phyloP scores from a whole-genome alignment of 2,888 invertebrate species.

The Serrognathus titanus region DNA sequence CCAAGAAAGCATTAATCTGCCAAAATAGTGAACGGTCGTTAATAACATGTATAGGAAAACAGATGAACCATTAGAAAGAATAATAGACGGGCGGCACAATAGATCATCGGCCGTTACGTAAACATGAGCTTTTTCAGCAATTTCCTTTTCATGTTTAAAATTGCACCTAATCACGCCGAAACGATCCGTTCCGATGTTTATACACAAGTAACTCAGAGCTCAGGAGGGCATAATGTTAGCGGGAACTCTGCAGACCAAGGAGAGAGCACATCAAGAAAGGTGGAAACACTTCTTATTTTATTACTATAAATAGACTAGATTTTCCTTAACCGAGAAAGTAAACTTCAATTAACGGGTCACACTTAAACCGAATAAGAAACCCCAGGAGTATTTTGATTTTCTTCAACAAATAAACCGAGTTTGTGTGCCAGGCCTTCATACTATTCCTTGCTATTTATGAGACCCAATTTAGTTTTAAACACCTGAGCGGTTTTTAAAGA shows the following conservation, averaged over 20 bases:
- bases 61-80: conserved; percentile 26
- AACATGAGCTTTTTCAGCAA: conserved; percentile 24
- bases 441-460: too few species aligned
- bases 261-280: too few species aligned
- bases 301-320: too few species aligned
- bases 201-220: not conserved
- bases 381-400: too few species aligned
- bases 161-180: conserved; percentile 28
- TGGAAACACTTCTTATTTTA: too few species aligned
- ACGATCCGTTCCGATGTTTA: conserved; percentile 12
- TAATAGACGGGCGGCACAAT: conserved; percentile 27
- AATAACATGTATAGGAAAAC: conserved; percentile 32
- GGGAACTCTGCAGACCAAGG: too few species aligned
- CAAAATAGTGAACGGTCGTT: conserved; percentile 33
- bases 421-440: too few species aligned
- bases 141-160: conserved; percentile 20
- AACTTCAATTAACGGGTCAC: too few species aligned
- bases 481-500: conserved; percentile 20
- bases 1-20: conserved; percentile 33
- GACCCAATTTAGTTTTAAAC: conserved; percentile 11
- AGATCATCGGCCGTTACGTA: conserved; percentile 25
- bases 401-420: too few species aligned
- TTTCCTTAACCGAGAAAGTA: too few species aligned
- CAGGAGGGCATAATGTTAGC: too few species aligned
- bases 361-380: too few species aligned